A percentile compares a stretch with the other conserved stretches of the same genome.
Conservation (phyloP, 2,113 vertebrate species). For the Corythoichthys haematopterus region DNA sequence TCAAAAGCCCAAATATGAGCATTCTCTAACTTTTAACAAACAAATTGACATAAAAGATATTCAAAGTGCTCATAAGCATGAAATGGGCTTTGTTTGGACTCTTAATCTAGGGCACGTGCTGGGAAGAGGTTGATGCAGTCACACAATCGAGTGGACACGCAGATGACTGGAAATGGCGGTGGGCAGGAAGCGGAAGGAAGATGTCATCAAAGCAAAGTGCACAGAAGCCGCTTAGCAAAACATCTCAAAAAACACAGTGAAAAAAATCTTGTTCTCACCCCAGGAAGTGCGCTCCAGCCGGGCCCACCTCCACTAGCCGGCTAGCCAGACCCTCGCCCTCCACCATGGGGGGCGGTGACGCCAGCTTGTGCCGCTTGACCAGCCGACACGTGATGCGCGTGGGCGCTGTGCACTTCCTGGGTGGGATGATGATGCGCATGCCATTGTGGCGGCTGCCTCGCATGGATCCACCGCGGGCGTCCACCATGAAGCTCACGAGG, state of each 20-base stretch:
- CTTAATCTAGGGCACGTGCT: not conserved
- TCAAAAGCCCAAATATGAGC: not conserved
- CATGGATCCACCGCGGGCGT: slow-evolving; percentile 97
- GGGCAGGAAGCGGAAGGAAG: slow-evolving; percentile 49
- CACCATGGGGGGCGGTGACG: slow-evolving; percentile 95
- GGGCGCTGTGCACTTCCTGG: slow-evolving; percentile 93
- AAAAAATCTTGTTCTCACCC: slow-evolving; percentile 76
- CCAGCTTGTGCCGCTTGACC: slow-evolving; percentile 95
- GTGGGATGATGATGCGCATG: slow-evolving; percentile 96
- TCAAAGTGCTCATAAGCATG: not conserved
- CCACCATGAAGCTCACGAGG: slow-evolving; percentile 98
- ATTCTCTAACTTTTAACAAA: not conserved
- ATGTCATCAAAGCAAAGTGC: slow-evolving; percentile 31
- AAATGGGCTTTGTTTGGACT: not conserved
- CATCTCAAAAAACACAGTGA: not conserved
- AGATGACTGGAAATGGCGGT: slow-evolving; percentile 53
- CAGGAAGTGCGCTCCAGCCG: slow-evolving; percentile 94
- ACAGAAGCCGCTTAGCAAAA: slow-evolving; percentile 22
- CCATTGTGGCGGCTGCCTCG: slow-evolving; percentile 94
- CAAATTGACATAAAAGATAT: not conserved
- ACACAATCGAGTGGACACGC: slow-evolving; percentile 34
- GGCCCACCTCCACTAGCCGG: slow-evolving; percentile 95
- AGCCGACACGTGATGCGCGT: slow-evolving; percentile 96
- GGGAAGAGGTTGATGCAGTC: not conserved
- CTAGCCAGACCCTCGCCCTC: slow-evolving; percentile 97